Base-by-base conservation (phyloP, 2,888 invertebrate genomes). In the Osmoderma eremita region DNA sequence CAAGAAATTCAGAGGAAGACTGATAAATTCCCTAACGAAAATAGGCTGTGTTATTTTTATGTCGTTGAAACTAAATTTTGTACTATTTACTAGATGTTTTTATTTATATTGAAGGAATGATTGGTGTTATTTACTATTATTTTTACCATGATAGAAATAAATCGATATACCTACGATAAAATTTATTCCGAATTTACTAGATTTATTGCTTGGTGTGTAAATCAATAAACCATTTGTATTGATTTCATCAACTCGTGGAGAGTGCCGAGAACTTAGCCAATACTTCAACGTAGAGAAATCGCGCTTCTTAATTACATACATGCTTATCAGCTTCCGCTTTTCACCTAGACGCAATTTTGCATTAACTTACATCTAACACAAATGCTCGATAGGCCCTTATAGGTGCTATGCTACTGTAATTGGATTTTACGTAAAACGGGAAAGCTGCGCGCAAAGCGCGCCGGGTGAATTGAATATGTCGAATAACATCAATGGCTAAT, bases 1-100 rank as follows among this genome's bases (percentile, higher is more conserved):
- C n/a, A 50, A 67, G 71, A 64, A 65, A 72, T 72, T 72, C 74
- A 71, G 72, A 73, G 73, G 74, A 75, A 71, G 72, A 73, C 70
- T 36, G 30, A 61, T 51, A 18, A 24, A 58, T 61, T 50, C 49
- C 24, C 20, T 61, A 45, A 5, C 10, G 30, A 30, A 30, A 30
- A 30, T 61, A 36, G 58, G 58, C 58, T 61, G 58, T 61, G 58
- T 61, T 54, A 10, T 49, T 38, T 3, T 39, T 17, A 42, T 17
- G 6, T 42, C 17, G n/a, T 12, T 53, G 53, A 30, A 30, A 30
- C 30, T 30, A 30, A 30, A 30, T 30, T 30, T 5, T 30, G 6
- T 30, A 6, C 30, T 8, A 30, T 4, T 24, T 5, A 24, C 6
- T 30, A 8, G 10, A 8, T 30, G 30, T 30, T 30, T 2, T 3